Conservation (phyloP, 2,797 vertebrate genomes). For the Pogoniulus pusillus region DNA sequence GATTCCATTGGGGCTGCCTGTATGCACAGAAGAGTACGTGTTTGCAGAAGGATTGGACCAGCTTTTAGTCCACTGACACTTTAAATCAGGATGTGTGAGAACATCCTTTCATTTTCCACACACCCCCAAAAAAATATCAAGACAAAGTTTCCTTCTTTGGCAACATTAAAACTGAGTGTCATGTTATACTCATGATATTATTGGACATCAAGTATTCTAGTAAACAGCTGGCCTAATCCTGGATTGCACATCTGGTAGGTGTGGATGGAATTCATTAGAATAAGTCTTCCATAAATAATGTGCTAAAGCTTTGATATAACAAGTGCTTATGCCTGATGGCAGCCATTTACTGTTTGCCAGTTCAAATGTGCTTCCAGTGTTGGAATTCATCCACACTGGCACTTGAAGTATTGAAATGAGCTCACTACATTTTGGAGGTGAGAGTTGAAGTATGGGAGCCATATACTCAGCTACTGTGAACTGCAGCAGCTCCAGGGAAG, state of each 20-base stretch:
- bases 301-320: conserved; percentile 70
- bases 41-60: background rate
- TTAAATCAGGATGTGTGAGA: background rate
- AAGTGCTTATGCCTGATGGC: conserved; percentile 63
- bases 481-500: background rate
- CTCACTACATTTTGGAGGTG: conserved; percentile 24
- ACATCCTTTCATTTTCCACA: background rate
- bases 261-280: conserved; percentile 69
- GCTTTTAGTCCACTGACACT: background rate
- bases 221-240: conserved; percentile 63
- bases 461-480: background rate
- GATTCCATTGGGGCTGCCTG: background rate
- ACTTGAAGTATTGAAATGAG: conserved; percentile 60
- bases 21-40: background rate
- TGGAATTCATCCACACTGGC: conserved; percentile 62
- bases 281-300: conserved; percentile 62
- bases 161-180: conserved; percentile 40
- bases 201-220: conserved; percentile 35
- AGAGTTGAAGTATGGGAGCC: conserved; percentile 14
- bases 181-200: conserved; percentile 23
- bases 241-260: conserved; percentile 68
- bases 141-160: conserved; percentile 43
- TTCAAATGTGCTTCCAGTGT: conserved; percentile 62
- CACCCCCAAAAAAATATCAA: background rate
- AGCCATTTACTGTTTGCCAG: conserved; percentile 70